Base-by-base conservation (phyloP, 2,888 invertebrate genomes). In the Rhodophaea formosa region DNA sequence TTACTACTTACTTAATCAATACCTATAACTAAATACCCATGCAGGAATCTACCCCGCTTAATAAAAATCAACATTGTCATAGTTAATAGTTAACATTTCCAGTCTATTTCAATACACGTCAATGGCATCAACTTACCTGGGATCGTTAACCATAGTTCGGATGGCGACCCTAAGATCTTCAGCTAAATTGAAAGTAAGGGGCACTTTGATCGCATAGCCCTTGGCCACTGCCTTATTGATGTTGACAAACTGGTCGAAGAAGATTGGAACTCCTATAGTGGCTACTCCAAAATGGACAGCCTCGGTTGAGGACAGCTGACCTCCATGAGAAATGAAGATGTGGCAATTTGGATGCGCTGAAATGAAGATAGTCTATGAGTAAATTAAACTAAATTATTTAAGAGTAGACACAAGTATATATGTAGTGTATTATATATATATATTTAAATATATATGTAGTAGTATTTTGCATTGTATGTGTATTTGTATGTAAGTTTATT, bases 261-360 rank as follows among this genome's bases (percentile, higher is more conserved):
- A 81, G 0, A 74, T 67, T 0, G 86, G 85, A 14, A 86, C 74
- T 0, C 82, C 85, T 7, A 85, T 76, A 3, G 79, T 71, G 3
- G 85, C 82, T 0, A 80, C 75, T 1, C 77, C 80, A 39, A 68
- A 79, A 55, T 84, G 75, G 10, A 82, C 51, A 0, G 83, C 62
- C 60, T 85, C 85, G 0, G 74, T 82, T 0, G 74, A 70, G 0
- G 84, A 81, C 0, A 84, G 68, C 0, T 76, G 70, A 23, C 84
- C 82, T 1, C 84, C 82, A 8, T 84, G 81, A 0, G 81, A 77
- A 47, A 84, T 77, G 53, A 84, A 84, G 0, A 85, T 62, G 0
- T 71, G 52, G 57, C 79, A 79, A 54, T 83, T 84, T 1, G 75
- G 74, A 59, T 85, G 84, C n/a, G 77, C 84, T 84, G 69, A n/a